A percentile compares a stretch with the other conserved stretches of the same genome.
Conservation (phyloP, 2,113 vertebrate species). For the Barbus barbus region DNA sequence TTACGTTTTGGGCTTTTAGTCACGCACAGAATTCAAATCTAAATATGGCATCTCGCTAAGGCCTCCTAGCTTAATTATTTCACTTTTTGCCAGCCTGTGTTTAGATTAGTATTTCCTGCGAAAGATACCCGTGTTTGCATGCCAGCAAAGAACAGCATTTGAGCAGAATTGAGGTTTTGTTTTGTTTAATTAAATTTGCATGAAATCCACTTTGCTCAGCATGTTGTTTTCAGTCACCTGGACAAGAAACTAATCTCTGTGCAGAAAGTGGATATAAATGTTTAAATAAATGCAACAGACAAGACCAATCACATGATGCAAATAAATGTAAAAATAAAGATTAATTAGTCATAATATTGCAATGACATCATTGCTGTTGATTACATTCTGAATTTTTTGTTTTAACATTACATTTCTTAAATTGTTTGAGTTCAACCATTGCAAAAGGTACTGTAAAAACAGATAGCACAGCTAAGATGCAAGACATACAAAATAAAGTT, state of each 20-base stretch:
- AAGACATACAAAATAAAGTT: neutral
- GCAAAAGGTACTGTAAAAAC: too few species aligned
- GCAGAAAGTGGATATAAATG: neutral
- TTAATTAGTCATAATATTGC: neutral
- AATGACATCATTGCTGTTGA: neutral
- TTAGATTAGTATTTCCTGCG: neutral
- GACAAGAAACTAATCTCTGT: neutral
- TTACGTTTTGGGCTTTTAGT: neutral
- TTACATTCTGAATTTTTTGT: neutral
- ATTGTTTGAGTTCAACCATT: neutral
- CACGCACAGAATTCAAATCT: neutral
- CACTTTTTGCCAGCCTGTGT: neutral
- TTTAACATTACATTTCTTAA: too few species aligned
- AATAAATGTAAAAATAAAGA: neutral
- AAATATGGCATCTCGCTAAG: neutral
- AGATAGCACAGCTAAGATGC: neutral
- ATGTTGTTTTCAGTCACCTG: neutral
- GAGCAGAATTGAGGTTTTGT: neutral
- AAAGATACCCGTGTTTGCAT: neutral
- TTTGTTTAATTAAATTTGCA: neutral
- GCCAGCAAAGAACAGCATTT: neutral
- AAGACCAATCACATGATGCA: neutral
- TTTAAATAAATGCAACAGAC: neutral
- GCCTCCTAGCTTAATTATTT: too few species aligned
- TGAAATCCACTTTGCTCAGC: neutral